phyloP scores from a whole-genome alignment of 2,888 invertebrate genomes.

The Tortricodes alternella region DNA sequence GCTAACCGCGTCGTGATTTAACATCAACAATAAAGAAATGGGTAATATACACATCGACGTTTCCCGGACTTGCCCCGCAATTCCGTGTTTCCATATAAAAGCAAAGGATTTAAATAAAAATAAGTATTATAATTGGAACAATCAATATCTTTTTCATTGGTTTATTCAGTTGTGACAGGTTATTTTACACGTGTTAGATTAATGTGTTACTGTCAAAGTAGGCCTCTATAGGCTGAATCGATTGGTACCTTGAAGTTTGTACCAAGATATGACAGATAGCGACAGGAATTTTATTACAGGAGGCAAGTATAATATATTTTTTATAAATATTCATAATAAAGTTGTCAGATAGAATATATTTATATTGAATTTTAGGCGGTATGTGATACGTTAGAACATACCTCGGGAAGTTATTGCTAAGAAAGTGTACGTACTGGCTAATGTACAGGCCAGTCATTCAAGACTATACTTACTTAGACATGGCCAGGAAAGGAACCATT shows the following conservation, averaged over 20 bases:
- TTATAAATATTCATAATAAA: too few species aligned
- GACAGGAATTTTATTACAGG: background rate
- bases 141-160: conserved; percentile 27
- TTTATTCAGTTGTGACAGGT: conserved; percentile 21
- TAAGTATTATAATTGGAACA: conserved; percentile 10
- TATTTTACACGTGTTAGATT: conserved; percentile 29
- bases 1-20: too few species aligned
- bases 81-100: background rate
- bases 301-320: too few species aligned
- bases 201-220: conserved; percentile 44
- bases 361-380: too few species aligned
- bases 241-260: conserved; percentile 46
- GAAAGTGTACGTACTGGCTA: too few species aligned
- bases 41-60: background rate
- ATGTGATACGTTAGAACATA: too few species aligned
- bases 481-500: too few species aligned
- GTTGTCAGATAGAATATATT: too few species aligned
- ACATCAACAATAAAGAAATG: too few species aligned
- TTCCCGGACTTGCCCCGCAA: conserved; percentile 1
- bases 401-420: too few species aligned
- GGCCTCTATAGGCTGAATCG: conserved; percentile 62
- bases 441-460: too few species aligned
- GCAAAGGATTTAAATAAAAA: conserved; percentile 23
- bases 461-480: too few species aligned
- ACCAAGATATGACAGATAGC: conserved; percentile 34